These are phyloP conservation scores for Lepidurus couesii DNA, from an alignment of 1,140 invertebrate genomes.

Conservation along the genomic window DNA sequence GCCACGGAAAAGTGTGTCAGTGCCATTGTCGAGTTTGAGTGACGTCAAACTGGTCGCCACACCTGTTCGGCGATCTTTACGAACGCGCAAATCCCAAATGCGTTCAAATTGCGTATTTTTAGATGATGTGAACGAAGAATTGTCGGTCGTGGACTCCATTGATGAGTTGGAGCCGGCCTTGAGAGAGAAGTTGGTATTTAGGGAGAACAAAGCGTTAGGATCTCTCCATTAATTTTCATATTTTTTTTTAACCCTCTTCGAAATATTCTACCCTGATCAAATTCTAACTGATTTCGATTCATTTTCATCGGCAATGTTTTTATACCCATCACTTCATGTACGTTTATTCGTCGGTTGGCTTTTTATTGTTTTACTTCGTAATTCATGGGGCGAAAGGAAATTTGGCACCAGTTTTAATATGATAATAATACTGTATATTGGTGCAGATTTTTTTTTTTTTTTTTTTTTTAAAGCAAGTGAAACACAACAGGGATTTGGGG, in stretches of 20 bases:
- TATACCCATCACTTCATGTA: too few relatives aligned
- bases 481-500: not conserved
- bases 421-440: conserved; percentile 22
- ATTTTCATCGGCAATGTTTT: too few relatives aligned
- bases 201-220: conserved; percentile 22
- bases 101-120: conserved; percentile 1
- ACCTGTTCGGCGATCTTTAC: conserved; percentile 26
- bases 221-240: not conserved
- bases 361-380: too few relatives aligned
- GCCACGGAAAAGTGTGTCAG: not conserved
- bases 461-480: not conserved
- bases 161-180: conserved; percentile 16
- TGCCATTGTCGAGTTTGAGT: conserved; percentile 14
- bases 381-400: not conserved
- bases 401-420: not conserved
- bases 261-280: not conserved
- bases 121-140: conserved; percentile 16
- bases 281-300: not conserved
- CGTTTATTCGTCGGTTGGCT: too few relatives aligned
- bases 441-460: not conserved
- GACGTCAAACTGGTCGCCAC: conserved; percentile 24
- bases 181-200: not conserved
- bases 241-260: not conserved
- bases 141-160: not conserved
- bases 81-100: conserved; percentile 3